These are phyloP conservation scores for Oscheius sp. DNA, from an alignment of 2,888 invertebrate species.

Conservation along the genomic window DNA sequence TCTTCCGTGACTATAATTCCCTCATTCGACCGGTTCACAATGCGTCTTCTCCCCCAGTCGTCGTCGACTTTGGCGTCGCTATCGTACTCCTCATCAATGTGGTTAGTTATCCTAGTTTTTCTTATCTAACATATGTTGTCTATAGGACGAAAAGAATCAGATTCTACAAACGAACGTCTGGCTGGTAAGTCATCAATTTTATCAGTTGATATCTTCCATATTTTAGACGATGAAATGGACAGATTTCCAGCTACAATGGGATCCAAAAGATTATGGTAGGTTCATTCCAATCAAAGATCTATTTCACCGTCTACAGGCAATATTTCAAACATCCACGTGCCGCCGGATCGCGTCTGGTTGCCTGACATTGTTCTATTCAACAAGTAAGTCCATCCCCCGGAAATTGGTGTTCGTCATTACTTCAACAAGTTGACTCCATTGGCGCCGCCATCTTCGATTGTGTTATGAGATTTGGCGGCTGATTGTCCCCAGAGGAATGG, in stretches of 20 bases:
- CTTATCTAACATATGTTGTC: no score
- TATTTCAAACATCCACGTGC: conserved; percentile 59
- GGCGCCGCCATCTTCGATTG: conserved; percentile 27
- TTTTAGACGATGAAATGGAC: conserved; percentile 73
- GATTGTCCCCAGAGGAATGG: conserved; percentile 31
- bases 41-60: conserved; percentile 63
- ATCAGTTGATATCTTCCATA: no score
- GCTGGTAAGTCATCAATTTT: no score
- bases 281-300: not conserved
- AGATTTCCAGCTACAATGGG: conserved; percentile 75
- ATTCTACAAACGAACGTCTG: conserved; percentile 74
- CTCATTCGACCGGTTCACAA: conserved; percentile 76
- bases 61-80: conserved; percentile 75
- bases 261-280: conserved; percentile 74
- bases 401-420: conserved; percentile 7
- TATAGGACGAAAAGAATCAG: conserved; percentile 72
- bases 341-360: conserved; percentile 75
- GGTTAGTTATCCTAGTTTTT: conserved; percentile 67
- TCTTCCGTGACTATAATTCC: conserved; percentile 76
- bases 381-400: conserved; percentile 58
- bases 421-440: conserved; percentile 26
- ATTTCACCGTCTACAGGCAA: conserved; percentile 44
- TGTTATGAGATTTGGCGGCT: conserved; percentile 37
- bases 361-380: conserved; percentile 77
- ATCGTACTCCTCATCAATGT: conserved; percentile 77